Base-by-base conservation (phyloP, 2,113 vertebrate genomes). In the Pampusana beccarii region DNA sequence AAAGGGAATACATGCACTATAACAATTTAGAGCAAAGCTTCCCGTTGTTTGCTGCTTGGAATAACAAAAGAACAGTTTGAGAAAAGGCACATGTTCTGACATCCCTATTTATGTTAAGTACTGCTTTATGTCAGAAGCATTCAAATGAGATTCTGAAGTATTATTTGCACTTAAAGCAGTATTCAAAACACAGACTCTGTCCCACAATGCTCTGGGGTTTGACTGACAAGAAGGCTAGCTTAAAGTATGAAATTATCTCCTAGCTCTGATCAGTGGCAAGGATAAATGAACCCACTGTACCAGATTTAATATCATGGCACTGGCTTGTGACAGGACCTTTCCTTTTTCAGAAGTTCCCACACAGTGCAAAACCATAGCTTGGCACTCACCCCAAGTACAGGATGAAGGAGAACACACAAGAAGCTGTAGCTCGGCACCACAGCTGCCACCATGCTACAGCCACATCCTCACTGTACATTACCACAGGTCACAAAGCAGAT, bases 371-470 rank as follows among this genome's bases (percentile, higher is more conserved):
- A 28, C 12, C 2, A 0, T 6, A 60, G 9, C 48, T 71, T 67
- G 15, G 5, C 9, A 21, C 5, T 75, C 12, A 42, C 14, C 12
- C 10, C 2, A 1, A 75, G 19, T 16, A 26, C 16, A 74, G 26
- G 34, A 19, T 0, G 0, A 38, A 90, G 16, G 36, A n/a, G n/a
- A 62, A 6, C 15, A 53, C 44, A 25, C 16, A 33, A 40, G 5
- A 20, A 53, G 20, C 38, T 69, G 23, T 12, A 38, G 21, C 31
- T 67, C 73, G 74, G n/a, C 40, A 36, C 13, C 40, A 42, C n/a
- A 33, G 13, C 16, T 74, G 11, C 12, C 48, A 14, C n/a, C 42
- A 34, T 57, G 20, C 29, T 86, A 10, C 38, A 25, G 38, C 7
- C 13, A 33, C 9, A 2, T 15, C 16, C 24, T 50, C 44, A 17